Evolutionary conservation across 2,888 invertebrate genomes (phyloP).

Genomic region (Drosophila flavopinicola): DNA sequence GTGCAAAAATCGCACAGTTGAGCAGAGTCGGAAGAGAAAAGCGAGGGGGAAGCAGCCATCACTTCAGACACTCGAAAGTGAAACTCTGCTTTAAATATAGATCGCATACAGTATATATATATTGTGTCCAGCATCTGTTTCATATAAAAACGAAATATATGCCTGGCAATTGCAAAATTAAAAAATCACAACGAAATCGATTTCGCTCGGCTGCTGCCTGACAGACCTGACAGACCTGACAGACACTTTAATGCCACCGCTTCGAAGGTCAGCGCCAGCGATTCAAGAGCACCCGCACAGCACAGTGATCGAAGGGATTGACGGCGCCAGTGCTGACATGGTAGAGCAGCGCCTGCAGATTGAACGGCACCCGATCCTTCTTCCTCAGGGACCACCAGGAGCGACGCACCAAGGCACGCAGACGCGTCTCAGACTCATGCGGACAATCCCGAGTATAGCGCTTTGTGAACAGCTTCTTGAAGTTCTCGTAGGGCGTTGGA

Average conservation of each 20-base stretch:
- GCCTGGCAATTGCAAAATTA: slow-evolving; percentile 28
- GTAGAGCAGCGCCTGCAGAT: slow-evolving; percentile 64
- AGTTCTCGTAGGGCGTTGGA: slow-evolving; percentile 64
- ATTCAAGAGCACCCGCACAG: slow-evolving; percentile 53
- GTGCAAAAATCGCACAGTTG: slow-evolving; percentile 42
- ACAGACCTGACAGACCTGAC: too few relatives aligned
- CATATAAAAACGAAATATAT: slow-evolving; percentile 53
- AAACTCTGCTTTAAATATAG: slow-evolving; percentile 62
- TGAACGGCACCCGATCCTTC: slow-evolving; percentile 61
- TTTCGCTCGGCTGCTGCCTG: slow-evolving; percentile 28
- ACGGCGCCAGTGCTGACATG: slow-evolving; percentile 59
- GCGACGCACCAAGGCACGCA: not conserved
- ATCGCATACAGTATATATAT: slow-evolving; percentile 25
- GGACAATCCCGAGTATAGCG: not conserved
- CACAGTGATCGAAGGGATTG: slow-evolving; percentile 62
- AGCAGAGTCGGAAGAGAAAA: not conserved
- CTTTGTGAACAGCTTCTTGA: slow-evolving; percentile 36
- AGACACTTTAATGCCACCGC: slow-evolving; percentile 41
- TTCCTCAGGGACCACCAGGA: slow-evolving; percentile 48
- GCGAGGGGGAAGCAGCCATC: slow-evolving; percentile 2
- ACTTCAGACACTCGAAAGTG: slow-evolving; percentile 23
- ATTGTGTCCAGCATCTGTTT: slow-evolving; percentile 69
- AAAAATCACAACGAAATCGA: slow-evolving; percentile 41
- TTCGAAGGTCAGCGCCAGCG: slow-evolving; percentile 38
- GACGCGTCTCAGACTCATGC: not conserved